Base-by-base conservation (phyloP, 1,140 invertebrate genomes). In the Saxidomus purpurata region DNA sequence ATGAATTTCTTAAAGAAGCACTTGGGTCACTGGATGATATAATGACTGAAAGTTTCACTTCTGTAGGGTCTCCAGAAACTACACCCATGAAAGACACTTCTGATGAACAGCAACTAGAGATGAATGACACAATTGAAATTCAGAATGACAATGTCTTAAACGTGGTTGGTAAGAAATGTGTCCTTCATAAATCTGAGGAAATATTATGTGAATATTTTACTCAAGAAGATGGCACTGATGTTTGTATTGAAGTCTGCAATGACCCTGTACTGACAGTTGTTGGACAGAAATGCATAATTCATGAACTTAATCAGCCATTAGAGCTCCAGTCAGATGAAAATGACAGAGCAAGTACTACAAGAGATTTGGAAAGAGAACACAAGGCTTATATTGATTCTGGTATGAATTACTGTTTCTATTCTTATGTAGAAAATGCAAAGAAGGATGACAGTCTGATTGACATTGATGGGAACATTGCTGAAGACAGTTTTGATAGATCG, bases 1-100 rank as follows among this genome's bases (percentile, higher is more conserved):
- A 90, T 61, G 61, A 40, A n/a, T 91, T 92, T 59, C 81, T 92
- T n/a, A 74, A 89, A 25, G 90, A 92, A 81, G 92, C 92, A 22
- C 38, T 91, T 34, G 85, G 86, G 52, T 89, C 92, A 4, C 52
- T 92, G 4, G 92, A 92, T 90, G 87, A 92, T 47, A 63, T 91
- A 13, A 36, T 85, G 63, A 52, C 25, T 52, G 83, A 52, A 55
- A 74, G 67, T 55, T 36, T n/a, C 28, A 55, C 43, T 34, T 34
- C 28, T 34, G n/a, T 13, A 40, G 76, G 31, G 38, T 71, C 67
- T 71, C 34, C 31, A 19, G 34, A 8, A 43, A 43, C 43, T 15
- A 43, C 25, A 63, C 59, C 25, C 4, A n/a, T 36, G 1, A 17
- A 38, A 6, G 36, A 71, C 28, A 28, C 25, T 28, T 38, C 11